Base-by-base conservation (phyloP, 1,140 invertebrate genomes). In the Amphibalanus amphitrite region DNA sequence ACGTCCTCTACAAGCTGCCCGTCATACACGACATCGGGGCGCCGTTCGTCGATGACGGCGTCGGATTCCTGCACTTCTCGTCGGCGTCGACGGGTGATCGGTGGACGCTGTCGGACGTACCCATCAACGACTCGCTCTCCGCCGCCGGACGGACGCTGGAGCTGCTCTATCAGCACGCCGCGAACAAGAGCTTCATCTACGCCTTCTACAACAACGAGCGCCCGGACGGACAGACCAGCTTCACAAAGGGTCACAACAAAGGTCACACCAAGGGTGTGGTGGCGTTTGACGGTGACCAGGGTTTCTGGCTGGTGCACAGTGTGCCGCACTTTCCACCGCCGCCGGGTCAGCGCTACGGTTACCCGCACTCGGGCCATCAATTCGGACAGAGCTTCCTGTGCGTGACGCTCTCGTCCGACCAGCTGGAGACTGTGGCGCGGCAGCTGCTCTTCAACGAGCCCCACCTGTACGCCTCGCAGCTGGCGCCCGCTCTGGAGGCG, bases 261-360 rank as follows among this genome's bases (percentile, higher is more conserved):
- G 93, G 92, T 0, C 92, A 95, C 75, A 86, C 91, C 0, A 96
- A 95, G 83, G 93, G 94, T 3, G 86, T 89, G 0, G 78, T 96
- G 25, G n/a, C n/a, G n/a, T n/a, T n/a, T n/a, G n/a, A n/a, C n/a
- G n/a, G n/a, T n/a, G n/a, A n/a, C n/a, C n/a, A 84, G 40, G 92
- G 92, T 4, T 86, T 95, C 75, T 97, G 93, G 93, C 77, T 97
- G 67, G 85, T 95, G 26, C 94, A 97, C 79, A 96, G 93, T 70
- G 90, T 94, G 20, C 94, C 94, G 0, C 84, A 86, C 75, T 97
- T 88, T 82, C 91, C 91, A 20, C 85, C 0, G 23, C 69, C 83
- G 28, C 84, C 85, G 20, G 75, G 77, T 79, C 23, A 79, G 10
- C 72, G 78, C 10, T 96, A 94, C 78, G 78, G 75, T 13, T 96